Evolutionary conservation across 2,888 invertebrate genomes (phyloP).

Genomic region (Punctoribates punctum): DNA sequence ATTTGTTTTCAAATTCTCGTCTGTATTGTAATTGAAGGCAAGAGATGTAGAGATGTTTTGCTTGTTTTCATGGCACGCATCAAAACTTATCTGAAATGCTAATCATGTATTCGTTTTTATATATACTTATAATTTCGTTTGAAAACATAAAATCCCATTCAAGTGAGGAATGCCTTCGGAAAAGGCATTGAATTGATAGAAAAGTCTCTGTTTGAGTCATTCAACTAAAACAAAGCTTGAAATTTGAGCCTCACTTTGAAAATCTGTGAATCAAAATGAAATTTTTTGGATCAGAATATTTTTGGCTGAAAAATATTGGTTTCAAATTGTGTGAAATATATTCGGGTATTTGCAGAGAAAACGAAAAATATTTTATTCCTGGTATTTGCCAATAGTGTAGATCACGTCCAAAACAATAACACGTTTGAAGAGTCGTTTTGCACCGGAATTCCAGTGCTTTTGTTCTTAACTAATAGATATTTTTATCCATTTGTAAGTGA

Average conservation of each 20-base stretch:
- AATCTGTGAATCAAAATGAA: background rate
- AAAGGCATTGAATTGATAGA: background rate
- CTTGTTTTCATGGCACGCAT: background rate
- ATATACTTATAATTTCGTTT: constrained; percentile 10
- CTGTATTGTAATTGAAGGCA: background rate
- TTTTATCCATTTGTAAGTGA: constrained; percentile 4
- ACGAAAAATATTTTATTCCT: no score
- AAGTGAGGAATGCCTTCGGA: background rate
- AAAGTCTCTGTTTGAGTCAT: background rate
- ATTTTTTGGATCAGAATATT: background rate
- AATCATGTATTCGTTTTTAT: constrained; percentile 10
- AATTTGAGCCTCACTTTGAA: background rate
- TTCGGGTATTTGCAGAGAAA: background rate
- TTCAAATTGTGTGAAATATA: background rate
- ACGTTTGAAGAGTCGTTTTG: background rate
- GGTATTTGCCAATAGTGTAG: background rate
- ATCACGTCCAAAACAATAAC: background rate
- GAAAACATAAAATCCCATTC: background rate
- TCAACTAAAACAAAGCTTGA: background rate
- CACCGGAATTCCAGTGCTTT: background rate
- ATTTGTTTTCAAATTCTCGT: background rate
- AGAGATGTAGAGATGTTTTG: background rate
- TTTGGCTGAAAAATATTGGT: background rate
- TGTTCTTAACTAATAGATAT: constrained; percentile 6
- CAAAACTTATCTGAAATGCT: background rate